phyloP scores from a whole-genome alignment of 2,888 invertebrate species.

The Latrodectus hesperus region DNA sequence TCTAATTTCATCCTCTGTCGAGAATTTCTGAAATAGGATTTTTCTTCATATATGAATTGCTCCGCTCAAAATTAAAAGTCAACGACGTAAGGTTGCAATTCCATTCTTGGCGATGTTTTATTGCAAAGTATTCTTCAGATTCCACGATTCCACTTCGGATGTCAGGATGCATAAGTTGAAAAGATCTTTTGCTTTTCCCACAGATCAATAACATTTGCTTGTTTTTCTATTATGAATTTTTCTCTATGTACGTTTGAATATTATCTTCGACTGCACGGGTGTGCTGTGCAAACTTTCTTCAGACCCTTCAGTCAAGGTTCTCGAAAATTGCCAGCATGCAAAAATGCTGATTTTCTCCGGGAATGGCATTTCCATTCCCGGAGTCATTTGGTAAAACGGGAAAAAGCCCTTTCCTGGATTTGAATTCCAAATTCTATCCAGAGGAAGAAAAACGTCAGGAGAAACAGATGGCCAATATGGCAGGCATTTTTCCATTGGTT shows the following conservation, averaged over 20 bases:
- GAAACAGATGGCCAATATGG: slow-evolving; percentile 67
- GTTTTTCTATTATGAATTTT: slow-evolving; percentile 38
- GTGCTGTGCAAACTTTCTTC: slow-evolving; percentile 43
- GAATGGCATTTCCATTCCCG: slow-evolving; percentile 52
- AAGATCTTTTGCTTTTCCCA: slow-evolving; percentile 20
- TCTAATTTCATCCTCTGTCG: slow-evolving; percentile 48
- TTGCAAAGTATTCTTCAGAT: slow-evolving; percentile 56
- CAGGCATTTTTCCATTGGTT: slow-evolving; percentile 50
- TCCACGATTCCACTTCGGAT: slow-evolving; percentile 56
- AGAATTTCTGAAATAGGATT: slow-evolving; percentile 26
- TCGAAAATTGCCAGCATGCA: slow-evolving; percentile 58
- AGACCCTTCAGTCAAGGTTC: slow-evolving; percentile 44
- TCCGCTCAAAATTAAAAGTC: slow-evolving; percentile 45
- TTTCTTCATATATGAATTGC: slow-evolving; percentile 41
- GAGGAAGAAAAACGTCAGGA: slow-evolving; percentile 46
- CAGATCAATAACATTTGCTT: slow-evolving; percentile 62
- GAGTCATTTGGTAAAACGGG: slow-evolving; percentile 55
- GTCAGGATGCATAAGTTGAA: slow-evolving; percentile 50
- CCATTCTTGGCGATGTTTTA: slow-evolving; percentile 37
- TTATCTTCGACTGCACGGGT: slow-evolving; percentile 12
- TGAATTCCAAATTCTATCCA: slow-evolving; percentile 64
- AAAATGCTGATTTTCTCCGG: slow-evolving; percentile 58
- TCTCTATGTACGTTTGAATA: slow-evolving; percentile 8
- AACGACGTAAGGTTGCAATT: slow-evolving; percentile 16
- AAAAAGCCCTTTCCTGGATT: slow-evolving; percentile 42